Conservation (phyloP, 2,113 vertebrate genomes). For the Sterrhoptilus dennistouni region DNA sequence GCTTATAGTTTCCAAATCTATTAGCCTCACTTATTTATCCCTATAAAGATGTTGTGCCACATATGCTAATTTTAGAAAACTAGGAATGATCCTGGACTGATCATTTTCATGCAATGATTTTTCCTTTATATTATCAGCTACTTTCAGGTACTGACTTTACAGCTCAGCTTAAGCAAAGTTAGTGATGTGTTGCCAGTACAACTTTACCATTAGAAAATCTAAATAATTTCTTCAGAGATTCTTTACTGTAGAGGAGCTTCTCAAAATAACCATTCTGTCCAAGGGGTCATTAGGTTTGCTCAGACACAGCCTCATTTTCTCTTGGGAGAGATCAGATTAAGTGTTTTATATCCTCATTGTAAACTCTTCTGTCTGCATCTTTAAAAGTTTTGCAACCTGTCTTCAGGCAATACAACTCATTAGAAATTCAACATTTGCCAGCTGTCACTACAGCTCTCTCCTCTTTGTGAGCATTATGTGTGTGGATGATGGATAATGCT, state of each 20-base stretch:
- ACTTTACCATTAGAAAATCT: background rate
- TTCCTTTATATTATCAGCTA: background rate
- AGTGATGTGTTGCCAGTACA: background rate
- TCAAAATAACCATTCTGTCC: background rate
- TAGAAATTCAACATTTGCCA: slow-evolving; percentile 26
- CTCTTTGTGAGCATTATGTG: background rate
- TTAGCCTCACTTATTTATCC: background rate
- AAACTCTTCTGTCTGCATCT: background rate
- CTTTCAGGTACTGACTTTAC: background rate
- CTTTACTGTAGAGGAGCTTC: background rate
- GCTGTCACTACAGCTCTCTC: slow-evolving; percentile 5
- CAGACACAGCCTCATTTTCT: background rate
- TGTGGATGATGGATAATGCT: background rate
- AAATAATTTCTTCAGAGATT: background rate
- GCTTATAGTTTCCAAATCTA: background rate
- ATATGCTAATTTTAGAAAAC: background rate
- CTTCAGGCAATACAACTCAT: slow-evolving; percentile 2
- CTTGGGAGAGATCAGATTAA: background rate
- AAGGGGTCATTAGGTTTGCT: background rate
- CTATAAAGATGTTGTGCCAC: background rate
- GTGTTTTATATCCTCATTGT: background rate
- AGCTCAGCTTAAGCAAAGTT: background rate
- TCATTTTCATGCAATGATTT: background rate
- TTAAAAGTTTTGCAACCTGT: slow-evolving; percentile 5
- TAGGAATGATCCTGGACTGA: background rate